Base-by-base conservation (phyloP, 2,113 vertebrate genomes). In the Vireo altiloquus region DNA sequence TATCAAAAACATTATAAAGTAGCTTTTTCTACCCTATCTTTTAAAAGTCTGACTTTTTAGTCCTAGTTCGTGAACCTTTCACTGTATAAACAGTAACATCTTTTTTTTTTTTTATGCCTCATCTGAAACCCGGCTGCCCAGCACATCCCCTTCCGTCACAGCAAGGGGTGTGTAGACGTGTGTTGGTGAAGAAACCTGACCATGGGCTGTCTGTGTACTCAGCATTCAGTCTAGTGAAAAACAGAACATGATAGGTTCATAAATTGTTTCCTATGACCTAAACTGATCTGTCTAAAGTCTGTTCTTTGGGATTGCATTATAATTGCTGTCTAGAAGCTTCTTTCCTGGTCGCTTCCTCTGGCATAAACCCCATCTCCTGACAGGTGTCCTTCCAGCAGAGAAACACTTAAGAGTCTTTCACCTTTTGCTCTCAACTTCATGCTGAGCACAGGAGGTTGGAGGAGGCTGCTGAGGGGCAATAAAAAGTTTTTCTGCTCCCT, bases 11-110 rank as follows among this genome's bases (percentile, higher is more conserved):
- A 97, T 97, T 65, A 83, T 91, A 82, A 98, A 95, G 76, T 90
- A 95, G 15, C 86, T 95, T 42, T 98, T 98, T 72, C 97, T 98
- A 63, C 92, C 94, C 23, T 95, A 15, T 23, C 90, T 96, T 80
- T 98, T 97, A 91, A 97, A 99, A 95, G 94, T 97, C 35, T 98
- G 96, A 2, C 96, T 98, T 94, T 98, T 94, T 87, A 98, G 92
- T 35, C 97, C 98, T 81, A 98, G 94, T 49, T 98, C 92, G 96
- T 13, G 98, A 98, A 49, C 96, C 97, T 53, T 98, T 97, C 33
- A 98, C 97, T 76, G 98, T 91, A 83, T 97, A 98, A 90, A 98
- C 91, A 89, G 71, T 90, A 39, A 87, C 74, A 86, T 95, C 75
- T 57, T 95, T 94, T 92, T 97, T 95, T 74, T 49, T 49, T 52